Conservation (phyloP, 2,888 invertebrate species). For the Luperina nickerlii region DNA sequence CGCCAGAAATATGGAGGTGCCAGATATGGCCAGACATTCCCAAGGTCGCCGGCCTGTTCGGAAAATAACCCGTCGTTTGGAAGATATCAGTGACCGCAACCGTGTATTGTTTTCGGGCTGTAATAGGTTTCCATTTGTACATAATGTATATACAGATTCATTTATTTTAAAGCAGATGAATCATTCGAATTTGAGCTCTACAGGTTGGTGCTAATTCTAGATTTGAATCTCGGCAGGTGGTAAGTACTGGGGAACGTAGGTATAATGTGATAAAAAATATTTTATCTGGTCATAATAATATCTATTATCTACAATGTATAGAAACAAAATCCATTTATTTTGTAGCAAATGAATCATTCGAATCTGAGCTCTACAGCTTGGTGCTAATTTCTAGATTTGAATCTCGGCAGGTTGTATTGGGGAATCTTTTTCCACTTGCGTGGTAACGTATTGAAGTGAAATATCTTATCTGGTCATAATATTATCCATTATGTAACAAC, state of each 20-base stretch:
- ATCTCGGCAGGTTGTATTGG: slow-evolving; percentile 8
- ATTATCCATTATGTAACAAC: slow-evolving; percentile 2
- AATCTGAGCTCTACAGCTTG: slow-evolving; percentile 23
- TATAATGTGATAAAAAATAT: neutral
- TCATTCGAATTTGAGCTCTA: slow-evolving; percentile 45
- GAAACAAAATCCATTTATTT: slow-evolving; percentile 45
- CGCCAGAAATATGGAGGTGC: slow-evolving; percentile 71
- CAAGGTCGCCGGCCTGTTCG: slow-evolving; percentile 72
- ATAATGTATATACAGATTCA: slow-evolving; percentile 30
- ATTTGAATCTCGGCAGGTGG: slow-evolving; percentile 19
- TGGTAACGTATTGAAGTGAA: neutral
- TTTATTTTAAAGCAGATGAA: slow-evolving; percentile 57
- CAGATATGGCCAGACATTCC: slow-evolving; percentile 68
- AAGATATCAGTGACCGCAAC: slow-evolving; percentile 68
- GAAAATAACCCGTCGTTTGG: slow-evolving; percentile 64
- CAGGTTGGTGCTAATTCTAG: slow-evolving; percentile 24
- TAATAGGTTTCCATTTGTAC: slow-evolving; percentile 53
- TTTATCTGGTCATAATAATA: slow-evolving; percentile 13
- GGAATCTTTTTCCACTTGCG: slow-evolving; percentile 15
- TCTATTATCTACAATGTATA: neutral
- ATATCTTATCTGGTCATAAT: slow-evolving; percentile 18
- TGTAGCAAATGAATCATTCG: slow-evolving; percentile 55
- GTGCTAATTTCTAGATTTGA: slow-evolving; percentile 32
- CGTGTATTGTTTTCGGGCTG: slow-evolving; percentile 61
- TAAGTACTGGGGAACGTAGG: neutral